Conservation (phyloP, 2,113 vertebrate species). For the Corythornis cristatus region DNA sequence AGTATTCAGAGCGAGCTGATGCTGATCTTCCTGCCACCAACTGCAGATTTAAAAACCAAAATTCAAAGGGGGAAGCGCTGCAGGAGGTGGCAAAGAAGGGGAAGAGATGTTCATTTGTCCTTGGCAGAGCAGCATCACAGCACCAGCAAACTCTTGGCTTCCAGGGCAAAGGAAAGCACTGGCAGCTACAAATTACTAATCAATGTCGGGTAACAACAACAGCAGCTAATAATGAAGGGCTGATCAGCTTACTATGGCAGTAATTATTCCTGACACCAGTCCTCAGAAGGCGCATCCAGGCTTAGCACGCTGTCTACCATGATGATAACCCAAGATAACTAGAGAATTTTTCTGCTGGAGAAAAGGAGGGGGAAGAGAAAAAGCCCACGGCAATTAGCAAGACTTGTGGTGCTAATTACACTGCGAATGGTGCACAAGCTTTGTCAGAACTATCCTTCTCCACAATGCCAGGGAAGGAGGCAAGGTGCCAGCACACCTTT, state of each 20-base stretch:
- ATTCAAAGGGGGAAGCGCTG: neutral
- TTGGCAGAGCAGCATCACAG: neutral
- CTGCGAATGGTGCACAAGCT: slow-evolving; percentile 27
- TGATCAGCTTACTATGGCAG: slow-evolving; percentile 57
- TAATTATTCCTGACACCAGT: slow-evolving; percentile 66
- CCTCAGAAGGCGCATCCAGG: slow-evolving; percentile 46
- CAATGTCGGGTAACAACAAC: slow-evolving; percentile 66
- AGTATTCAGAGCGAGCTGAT: neutral
- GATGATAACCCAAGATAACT: slow-evolving; percentile 58
- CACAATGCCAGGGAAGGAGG: neutral
- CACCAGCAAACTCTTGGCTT: neutral
- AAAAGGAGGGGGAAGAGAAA: neutral
- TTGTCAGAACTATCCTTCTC: neutral
- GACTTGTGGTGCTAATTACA: slow-evolving; percentile 67
- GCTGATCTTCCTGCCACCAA: neutral
- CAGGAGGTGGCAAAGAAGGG: neutral
- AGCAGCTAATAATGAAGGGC: slow-evolving; percentile 68
- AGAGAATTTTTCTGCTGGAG: neutral
- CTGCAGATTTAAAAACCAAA: neutral
- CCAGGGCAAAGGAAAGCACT: slow-evolving; percentile 36
- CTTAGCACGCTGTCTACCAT: slow-evolving; percentile 16
- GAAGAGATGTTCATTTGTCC: slow-evolving; percentile 2
- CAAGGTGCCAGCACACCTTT: neutral
- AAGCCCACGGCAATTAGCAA: slow-evolving; percentile 36
- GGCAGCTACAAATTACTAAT: slow-evolving; percentile 70